These are phyloP conservation scores for Drosophila peninsularis DNA, from an alignment of 2,888 invertebrate species.

Conservation along the genomic window DNA sequence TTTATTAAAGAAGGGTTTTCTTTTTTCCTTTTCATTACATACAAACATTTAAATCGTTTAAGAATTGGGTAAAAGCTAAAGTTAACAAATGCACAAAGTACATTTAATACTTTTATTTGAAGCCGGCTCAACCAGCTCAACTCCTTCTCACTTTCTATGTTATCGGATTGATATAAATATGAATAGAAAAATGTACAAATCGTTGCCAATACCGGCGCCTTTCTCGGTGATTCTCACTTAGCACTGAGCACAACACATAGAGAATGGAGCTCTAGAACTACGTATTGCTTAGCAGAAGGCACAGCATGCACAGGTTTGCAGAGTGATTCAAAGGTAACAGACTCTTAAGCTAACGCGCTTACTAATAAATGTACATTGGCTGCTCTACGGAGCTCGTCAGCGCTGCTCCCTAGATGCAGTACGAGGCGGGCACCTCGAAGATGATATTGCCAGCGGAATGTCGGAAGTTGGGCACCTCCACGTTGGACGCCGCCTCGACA, in stretches of 20 bases:
- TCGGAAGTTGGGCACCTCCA: constrained; percentile 83
- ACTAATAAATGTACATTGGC: constrained; percentile 59
- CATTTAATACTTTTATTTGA: constrained; percentile 67
- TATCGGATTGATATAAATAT: constrained; percentile 35
- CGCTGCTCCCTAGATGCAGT: constrained; percentile 73
- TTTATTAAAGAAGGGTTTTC: constrained; percentile 9
- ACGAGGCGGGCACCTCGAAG: constrained; percentile 84
- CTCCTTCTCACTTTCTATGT: not conserved
- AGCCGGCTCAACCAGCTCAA: constrained; percentile 52
- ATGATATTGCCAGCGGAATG: constrained; percentile 82
- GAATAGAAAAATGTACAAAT: constrained; percentile 49
- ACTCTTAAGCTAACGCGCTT: constrained; percentile 29
- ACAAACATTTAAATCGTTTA: constrained; percentile 27
- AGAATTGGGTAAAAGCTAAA: constrained; percentile 31
- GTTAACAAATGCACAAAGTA: constrained; percentile 75
- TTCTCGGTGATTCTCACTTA: constrained; percentile 6
- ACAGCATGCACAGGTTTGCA: constrained; percentile 16
- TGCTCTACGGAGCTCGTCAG: not conserved
- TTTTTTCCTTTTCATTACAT: constrained; percentile 20
- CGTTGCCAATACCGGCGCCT: not conserved
- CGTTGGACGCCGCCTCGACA: constrained; percentile 82
- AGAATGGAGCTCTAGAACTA: constrained; percentile 2
- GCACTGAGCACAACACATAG: constrained; percentile 22
- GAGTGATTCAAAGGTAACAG: constrained; percentile 3
- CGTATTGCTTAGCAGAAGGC: constrained; percentile 26